Evolutionary conservation across 2,113 vertebrate species (phyloP), one percentile per base, ranked within the genome.

Genomic region (Cynopterus brachyotis): DNA sequence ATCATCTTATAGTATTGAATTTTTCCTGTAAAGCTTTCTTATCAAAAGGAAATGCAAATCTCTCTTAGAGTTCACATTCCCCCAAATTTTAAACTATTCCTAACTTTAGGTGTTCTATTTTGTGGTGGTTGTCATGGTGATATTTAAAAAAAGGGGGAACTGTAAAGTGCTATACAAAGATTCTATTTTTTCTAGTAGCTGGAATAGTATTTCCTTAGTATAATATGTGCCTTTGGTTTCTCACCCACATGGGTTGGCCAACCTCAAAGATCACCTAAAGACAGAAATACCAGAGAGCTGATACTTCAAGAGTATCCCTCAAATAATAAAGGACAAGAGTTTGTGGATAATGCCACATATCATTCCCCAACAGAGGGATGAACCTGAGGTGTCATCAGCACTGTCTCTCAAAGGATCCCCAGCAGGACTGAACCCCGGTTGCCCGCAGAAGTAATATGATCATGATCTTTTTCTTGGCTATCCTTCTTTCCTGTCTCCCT

Each of bases 61-160:
- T 94, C 83, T 72, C 70, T 75, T 93, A 75, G 24, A 66, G 96
- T 92, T 89, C 75, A 78, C 79, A 45, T 92, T 96, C 78, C 76
- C 86, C 83, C 59, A 91, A 95, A 97, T 96, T 94, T 95, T 92
- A 96, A 96, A 92, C 90, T 62, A 79, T 75, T 89, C 92, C 95
- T 97, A 97, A 96, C 93, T 94, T 97, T 94, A 92, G 96, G 93
- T 91, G 57, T 80, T 97, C 96, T 96, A 89, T 91, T 95, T 92
- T 92, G 62, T 72, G 75, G 26, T 95, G 72, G 97, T 98, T 97
- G 94, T 93, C 97, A 98, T 97, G 96, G 97, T 75, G 83, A 97
- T 90, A 64, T 80, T 97, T 97, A 95, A 96, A 96, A 83, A 96
- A 82, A 57, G 89, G 45, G 11, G 10, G 87, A 95, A 80, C 45